Base-by-base conservation (phyloP, 2,797 vertebrate species). In the Acridotheres tristis region DNA sequence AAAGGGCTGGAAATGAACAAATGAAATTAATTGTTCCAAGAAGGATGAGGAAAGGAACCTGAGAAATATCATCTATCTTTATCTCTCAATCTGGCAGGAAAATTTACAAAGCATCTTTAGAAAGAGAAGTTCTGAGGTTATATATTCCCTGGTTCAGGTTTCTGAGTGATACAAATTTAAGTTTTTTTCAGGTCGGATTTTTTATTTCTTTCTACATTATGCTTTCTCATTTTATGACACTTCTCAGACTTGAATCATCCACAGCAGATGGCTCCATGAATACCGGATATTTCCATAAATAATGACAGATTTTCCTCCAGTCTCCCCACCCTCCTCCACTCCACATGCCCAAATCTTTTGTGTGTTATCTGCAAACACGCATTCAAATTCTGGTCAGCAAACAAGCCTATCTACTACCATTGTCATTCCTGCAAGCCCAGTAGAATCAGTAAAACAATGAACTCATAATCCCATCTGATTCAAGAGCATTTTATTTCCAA, bases 261-360 rank as follows among this genome's bases (percentile, higher is more conserved):
- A 84, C 47, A 96, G 83, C 81, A 96, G 92, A 97, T 96, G 92
- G 85, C 75, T 95, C 74, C 55, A 81, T 95, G 90, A 96, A 96
- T 90, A 95, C 86, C 83, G 89, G 87, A 85, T 94, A 96, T 97
- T 96, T 97, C 93, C 94, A 91, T 96, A 96, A 95, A 92, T 94
- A 96, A 96, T 96, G 88, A 95, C 80, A 96, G 79, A 96, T 92
- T 97, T 96, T 89, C 86, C 83, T 96, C 68, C 86, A 89, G 72
- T 95, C 88, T 94, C 89, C 55, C 85, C 88, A 93, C 94, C 95
- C 88, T 95, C 62, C 90, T 94, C 87, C 79, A 84, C 87, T 96
- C 85, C 93, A 93, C 90, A 93, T 94, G 91, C 91, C 85, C 80
- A 85, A 88, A 48, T 89, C 91, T 93, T 94, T 97, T 97, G 91